These are phyloP conservation scores for Brassicogethes aeneus DNA, from an alignment of 2,888 invertebrate genomes.

Conservation along the genomic window DNA sequence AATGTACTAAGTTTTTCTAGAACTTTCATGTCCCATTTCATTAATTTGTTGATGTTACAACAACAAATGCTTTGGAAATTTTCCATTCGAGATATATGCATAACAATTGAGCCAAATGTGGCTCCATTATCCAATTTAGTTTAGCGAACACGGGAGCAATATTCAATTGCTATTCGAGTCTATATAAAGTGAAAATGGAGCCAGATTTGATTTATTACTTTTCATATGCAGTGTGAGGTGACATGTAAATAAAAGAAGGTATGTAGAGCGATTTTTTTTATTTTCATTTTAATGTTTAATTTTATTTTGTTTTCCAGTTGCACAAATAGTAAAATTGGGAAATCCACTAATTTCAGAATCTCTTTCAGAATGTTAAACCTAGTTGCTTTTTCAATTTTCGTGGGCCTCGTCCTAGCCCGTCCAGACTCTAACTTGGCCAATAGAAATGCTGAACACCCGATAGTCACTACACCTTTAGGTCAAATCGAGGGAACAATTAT, in stretches of 20 bases:
- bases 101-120: not conserved
- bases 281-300: too few relatives aligned
- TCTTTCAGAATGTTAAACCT: slow-evolving; percentile 10
- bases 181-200: too few relatives aligned
- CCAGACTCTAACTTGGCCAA: slow-evolving; percentile 16
- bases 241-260: not conserved
- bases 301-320: too few relatives aligned
- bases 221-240: not conserved
- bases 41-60: not conserved
- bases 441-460: slow-evolving; percentile 11
- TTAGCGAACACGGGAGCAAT: too few relatives aligned
- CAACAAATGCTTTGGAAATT: too few relatives aligned
- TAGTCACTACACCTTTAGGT: slow-evolving; percentile 24
- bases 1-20: too few relatives aligned
- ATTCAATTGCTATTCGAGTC: not conserved
- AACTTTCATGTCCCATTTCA: too few relatives aligned
- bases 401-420: slow-evolving; percentile 11
- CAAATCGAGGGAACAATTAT: slow-evolving; percentile 26
- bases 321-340: too few relatives aligned
- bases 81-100: too few relatives aligned
- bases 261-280: not conserved
- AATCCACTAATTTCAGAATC: too few relatives aligned
- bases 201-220: not conserved
- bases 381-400: slow-evolving; percentile 5
- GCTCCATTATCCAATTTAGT: not conserved